Evolutionary conservation across 2,888 invertebrate species (phyloP).

Genomic region (Formica aserva): DNA sequence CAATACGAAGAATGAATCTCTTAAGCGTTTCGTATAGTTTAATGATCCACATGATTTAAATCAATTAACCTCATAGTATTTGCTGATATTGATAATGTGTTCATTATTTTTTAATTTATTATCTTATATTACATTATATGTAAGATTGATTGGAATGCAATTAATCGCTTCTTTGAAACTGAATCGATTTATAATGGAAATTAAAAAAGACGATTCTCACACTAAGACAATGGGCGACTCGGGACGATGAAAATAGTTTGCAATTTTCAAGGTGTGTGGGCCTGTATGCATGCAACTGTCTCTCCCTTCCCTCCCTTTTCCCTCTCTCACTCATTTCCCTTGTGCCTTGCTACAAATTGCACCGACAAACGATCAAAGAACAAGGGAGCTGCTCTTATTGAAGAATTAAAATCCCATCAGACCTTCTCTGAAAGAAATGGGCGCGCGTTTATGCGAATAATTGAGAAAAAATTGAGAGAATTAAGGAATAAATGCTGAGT

Average conservation of each 20-base stretch:
- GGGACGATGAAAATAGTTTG: constrained; percentile 49
- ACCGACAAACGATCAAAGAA: constrained; percentile 46
- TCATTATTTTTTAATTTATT: neutral
- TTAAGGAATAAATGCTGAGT: constrained; percentile 49
- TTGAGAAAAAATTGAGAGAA: constrained; percentile 19
- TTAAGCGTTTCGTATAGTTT: neutral
- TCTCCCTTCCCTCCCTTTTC: constrained; percentile 8
- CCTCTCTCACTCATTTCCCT: constrained; percentile 44
- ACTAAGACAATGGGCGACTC: constrained; percentile 36
- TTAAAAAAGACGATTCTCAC: constrained; percentile 3
- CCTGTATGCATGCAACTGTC: constrained; percentile 29
- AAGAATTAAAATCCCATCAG: constrained; percentile 68
- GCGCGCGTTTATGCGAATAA: constrained; percentile 56
- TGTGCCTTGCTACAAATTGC: constrained; percentile 57
- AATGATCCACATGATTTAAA: neutral
- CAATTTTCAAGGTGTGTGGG: constrained; percentile 57
- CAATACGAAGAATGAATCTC: constrained; percentile 11
- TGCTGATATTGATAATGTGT: neutral
- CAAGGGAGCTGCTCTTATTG: constrained; percentile 50
- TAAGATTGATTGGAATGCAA: neutral
- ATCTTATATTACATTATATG: neutral
- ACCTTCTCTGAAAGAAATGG: constrained; percentile 56
- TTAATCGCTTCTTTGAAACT: neutral
- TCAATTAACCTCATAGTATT: neutral
- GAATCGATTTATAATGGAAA: neutral